Evolutionary conservation across 1,140 invertebrate genomes (phyloP).

Genomic region (Eurytemora carolleeae): DNA sequence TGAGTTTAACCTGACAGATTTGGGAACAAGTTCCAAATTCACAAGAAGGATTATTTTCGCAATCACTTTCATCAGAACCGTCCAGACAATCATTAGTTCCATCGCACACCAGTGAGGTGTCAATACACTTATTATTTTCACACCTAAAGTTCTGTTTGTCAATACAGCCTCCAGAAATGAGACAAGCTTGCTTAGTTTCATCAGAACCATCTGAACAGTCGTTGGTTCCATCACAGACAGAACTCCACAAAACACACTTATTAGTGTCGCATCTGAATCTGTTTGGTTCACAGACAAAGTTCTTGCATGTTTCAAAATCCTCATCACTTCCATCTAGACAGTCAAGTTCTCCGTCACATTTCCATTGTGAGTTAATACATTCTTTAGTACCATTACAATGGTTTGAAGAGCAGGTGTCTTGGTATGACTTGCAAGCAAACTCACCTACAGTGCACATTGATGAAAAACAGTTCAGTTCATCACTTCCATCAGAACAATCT

Average conservation of each 20-base stretch:
- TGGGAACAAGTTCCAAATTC: slow-evolving; percentile 50
- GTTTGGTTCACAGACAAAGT: neutral
- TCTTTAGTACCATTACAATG: neutral
- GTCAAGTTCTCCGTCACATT: slow-evolving; percentile 58
- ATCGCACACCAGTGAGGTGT: slow-evolving; percentile 26
- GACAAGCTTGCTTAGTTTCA: slow-evolving; percentile 22
- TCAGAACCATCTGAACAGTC: slow-evolving; percentile 26
- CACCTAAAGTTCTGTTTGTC: slow-evolving; percentile 19
- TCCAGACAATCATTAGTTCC: slow-evolving; percentile 27
- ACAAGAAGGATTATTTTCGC: slow-evolving; percentile 32
- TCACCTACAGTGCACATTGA: slow-evolving; percentile 18
- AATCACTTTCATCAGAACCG: slow-evolving; percentile 37
- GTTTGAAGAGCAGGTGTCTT: slow-evolving; percentile 14
- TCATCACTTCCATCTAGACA: slow-evolving; percentile 38
- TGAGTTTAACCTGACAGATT: slow-evolving; percentile 42
- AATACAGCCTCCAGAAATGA: slow-evolving; percentile 24
- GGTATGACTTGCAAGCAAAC: slow-evolving; percentile 15
- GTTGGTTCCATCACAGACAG: slow-evolving; percentile 24
- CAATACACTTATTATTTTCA: slow-evolving; percentile 11
- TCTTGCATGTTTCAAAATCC: slow-evolving; percentile 13
- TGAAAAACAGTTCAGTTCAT: slow-evolving; percentile 28
- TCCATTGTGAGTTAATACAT: slow-evolving; percentile 27
- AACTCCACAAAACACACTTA: slow-evolving; percentile 8
- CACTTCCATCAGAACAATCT: slow-evolving; percentile 35
- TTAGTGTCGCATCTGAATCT: neutral